Conservation (phyloP, 2,113 vertebrate genomes). For the Corythoichthys intestinalis region DNA sequence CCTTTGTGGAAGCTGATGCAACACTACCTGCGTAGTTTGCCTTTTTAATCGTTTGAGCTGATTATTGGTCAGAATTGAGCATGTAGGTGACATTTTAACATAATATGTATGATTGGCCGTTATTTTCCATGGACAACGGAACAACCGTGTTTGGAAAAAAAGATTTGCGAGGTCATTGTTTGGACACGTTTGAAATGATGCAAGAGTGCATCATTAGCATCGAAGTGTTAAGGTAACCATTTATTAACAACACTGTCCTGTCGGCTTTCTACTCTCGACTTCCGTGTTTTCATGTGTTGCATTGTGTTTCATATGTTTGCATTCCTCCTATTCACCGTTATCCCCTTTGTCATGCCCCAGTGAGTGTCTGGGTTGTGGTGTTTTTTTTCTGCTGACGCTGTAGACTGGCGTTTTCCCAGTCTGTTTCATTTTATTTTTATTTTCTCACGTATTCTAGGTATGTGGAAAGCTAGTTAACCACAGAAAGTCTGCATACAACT, state of each 20-base stretch:
- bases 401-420: not conserved
- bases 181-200: not conserved
- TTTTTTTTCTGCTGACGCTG: slow-evolving; percentile 13
- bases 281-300: slow-evolving; percentile 4
- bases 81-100: not conserved
- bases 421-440: not conserved
- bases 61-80: not conserved
- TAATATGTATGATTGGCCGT: not conserved
- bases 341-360: slow-evolving; percentile 29
- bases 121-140: not conserved
- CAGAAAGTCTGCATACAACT: slow-evolving; percentile 13
- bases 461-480: slow-evolving; percentile 13
- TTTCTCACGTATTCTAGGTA: not conserved
- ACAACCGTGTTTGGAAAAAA: not conserved
- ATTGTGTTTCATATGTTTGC: slow-evolving; percentile 3
- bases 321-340: slow-evolving; percentile 41
- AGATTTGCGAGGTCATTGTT: not conserved
- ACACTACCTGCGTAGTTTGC: slow-evolving; percentile 4
- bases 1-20: slow-evolving; percentile 38
- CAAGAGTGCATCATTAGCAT: not conserved
- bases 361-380: slow-evolving; percentile 17
- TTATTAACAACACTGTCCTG: no score
- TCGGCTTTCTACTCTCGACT: no score
- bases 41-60: not conserved
- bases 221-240: no score